Evolutionary conservation across 2,797 vertebrate species (phyloP).

Genomic region (Pangasius mekongensis): DNA sequence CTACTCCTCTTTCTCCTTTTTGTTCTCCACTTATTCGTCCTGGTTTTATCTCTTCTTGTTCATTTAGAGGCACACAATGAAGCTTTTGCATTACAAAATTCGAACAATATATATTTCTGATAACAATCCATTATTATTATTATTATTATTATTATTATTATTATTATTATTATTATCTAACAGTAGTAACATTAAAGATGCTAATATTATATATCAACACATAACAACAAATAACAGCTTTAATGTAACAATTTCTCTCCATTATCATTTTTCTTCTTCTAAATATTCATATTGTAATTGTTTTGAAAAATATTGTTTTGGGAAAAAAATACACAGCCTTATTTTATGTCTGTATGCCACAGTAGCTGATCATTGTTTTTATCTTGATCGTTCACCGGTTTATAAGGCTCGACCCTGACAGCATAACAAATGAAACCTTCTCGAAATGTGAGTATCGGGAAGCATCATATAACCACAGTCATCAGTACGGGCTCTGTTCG

Average conservation of each 20-base stretch:
- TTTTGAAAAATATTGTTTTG: background rate
- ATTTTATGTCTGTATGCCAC: background rate
- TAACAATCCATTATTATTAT: background rate
- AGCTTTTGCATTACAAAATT: background rate
- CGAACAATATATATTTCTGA: background rate
- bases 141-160: background rate
- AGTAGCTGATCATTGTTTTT: background rate
- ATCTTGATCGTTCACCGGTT: background rate
- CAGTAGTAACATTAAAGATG: background rate
- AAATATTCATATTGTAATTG: background rate
- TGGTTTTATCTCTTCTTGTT: background rate
- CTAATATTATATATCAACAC: background rate
- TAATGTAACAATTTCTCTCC: background rate
- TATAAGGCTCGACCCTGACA: background rate
- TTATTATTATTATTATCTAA: background rate
- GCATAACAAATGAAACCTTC: background rate
- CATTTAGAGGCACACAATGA: background rate
- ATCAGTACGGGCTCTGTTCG: background rate
- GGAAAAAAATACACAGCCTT: background rate
- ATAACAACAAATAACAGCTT: background rate
- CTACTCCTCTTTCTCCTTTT: background rate
- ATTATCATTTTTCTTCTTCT: background rate
- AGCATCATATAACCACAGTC: background rate
- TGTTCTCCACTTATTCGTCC: background rate
- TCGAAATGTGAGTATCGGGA: background rate